Conservation (phyloP, 2,113 vertebrate species). For the Engraulis encrasicolus region DNA sequence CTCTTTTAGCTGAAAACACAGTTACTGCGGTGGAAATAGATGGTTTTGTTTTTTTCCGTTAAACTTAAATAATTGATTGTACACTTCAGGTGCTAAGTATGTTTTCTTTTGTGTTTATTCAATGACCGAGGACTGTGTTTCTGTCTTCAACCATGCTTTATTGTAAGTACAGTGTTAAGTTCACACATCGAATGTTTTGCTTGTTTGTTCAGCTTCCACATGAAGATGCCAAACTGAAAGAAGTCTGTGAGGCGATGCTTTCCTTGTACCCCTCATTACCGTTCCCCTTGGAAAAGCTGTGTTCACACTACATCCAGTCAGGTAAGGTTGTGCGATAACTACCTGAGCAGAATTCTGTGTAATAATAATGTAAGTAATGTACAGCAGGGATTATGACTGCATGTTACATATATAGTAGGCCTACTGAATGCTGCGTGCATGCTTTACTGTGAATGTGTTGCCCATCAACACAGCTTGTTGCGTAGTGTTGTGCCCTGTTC, state of each 20-base stretch:
- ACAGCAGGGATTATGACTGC: background rate
- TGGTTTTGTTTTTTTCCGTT: too few species aligned
- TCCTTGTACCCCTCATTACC: constrained; percentile 77
- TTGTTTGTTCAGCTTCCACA: constrained; percentile 76
- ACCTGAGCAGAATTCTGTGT: too few species aligned
- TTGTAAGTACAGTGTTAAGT: background rate
- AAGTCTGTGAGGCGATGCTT: constrained; percentile 84
- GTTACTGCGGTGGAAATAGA: too few species aligned
- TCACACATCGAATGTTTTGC: too few species aligned
- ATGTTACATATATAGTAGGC: background rate
- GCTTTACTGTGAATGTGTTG: background rate
- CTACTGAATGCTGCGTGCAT: background rate
- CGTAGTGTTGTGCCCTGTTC: background rate
- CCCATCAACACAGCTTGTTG: background rate
- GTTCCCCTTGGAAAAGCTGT: constrained; percentile 88
- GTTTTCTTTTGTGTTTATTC: background rate
- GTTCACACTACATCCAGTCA: constrained; percentile 81
- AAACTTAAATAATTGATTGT: too few species aligned
- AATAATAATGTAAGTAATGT: background rate
- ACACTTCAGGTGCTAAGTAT: too few species aligned
- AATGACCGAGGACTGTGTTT: too few species aligned
- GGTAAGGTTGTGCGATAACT: too few species aligned
- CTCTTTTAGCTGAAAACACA: too few species aligned
- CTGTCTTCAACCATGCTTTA: background rate
- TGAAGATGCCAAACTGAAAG: constrained; percentile 81